A percentile compares a stretch with the other conserved stretches of the same genome.
phyloP scores from a whole-genome alignment of 2,888 invertebrate species.

The Meteorus cinctellus region DNA sequence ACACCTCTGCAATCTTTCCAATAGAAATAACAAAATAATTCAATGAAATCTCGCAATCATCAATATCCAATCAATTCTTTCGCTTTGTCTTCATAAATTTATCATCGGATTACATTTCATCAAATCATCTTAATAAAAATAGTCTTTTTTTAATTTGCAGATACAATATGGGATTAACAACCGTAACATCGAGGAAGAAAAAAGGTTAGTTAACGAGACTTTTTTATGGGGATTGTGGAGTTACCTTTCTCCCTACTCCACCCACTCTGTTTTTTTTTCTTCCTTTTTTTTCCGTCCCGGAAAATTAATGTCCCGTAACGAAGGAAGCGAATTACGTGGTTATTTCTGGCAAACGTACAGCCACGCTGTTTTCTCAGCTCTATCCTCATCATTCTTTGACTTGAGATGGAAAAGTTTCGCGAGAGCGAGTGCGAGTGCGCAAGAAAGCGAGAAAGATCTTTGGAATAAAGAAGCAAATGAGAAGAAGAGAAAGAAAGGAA shows the following conservation, averaged over 20 bases:
- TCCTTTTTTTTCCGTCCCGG: conserved; percentile 35
- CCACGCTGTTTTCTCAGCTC: conserved; percentile 17
- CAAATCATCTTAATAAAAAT: neutral
- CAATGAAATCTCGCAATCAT: neutral
- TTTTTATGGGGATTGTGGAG: conserved; percentile 7
- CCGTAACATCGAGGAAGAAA: neutral
- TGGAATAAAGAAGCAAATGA: conserved; percentile 16
- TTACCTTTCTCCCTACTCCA: conserved; percentile 24
- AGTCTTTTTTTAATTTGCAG: neutral
- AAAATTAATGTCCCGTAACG: conserved; percentile 52
- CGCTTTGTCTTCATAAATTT: neutral
- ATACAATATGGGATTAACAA: conserved; percentile 6
- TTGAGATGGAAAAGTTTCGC: conserved; percentile 5
- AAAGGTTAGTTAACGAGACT: conserved; percentile 13
- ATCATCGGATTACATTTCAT: neutral
- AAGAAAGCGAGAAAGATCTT: conserved; percentile 26
- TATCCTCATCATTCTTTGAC: conserved; percentile 8
- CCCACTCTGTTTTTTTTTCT: conserved; percentile 16
- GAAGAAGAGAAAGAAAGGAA: conserved; percentile 23
- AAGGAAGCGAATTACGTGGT: conserved; percentile 49
- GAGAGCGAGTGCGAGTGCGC: conserved; percentile 27
- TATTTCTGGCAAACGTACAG: conserved; percentile 40
- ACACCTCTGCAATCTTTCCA: too few species aligned
- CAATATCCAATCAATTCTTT: neutral
- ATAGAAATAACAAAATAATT: too few species aligned